A percentile compares a stretch with the other conserved stretches of the same genome.
Evolutionary conservation across 2,113 vertebrate species (phyloP).

Genomic region (Actenoides hombroni): DNA sequence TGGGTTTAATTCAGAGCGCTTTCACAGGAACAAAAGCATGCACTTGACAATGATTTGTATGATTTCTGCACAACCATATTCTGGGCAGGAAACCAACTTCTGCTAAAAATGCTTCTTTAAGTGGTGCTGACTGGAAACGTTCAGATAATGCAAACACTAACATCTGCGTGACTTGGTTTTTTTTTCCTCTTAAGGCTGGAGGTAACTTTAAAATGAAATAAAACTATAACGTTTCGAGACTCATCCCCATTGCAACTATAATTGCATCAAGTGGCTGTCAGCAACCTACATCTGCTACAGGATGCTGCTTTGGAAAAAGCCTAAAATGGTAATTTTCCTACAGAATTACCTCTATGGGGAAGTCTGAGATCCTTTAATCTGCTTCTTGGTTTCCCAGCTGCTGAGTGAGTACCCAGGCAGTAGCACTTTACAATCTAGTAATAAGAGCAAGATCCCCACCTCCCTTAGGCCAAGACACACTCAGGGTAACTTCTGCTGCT

Average conservation of each 20-base stretch:
- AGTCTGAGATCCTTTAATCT: neutral
- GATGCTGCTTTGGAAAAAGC: neutral
- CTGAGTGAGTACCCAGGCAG: neutral
- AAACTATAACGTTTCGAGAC: neutral
- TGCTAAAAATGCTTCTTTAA: neutral
- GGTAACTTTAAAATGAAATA: neutral
- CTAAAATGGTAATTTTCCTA: neutral
- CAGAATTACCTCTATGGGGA: neutral
- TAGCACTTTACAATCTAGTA: neutral
- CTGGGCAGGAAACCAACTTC: slow-evolving; percentile 17
- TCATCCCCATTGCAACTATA: neutral
- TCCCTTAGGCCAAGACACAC: rapidly evolving
- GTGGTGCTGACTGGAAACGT: neutral
- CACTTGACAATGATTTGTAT: slow-evolving; percentile 10
- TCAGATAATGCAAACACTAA: neutral
- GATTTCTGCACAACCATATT: neutral
- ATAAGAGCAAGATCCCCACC: neutral
- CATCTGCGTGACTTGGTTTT: neutral
- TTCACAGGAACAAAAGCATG: neutral
- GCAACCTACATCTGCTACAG: neutral
- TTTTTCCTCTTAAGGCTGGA: neutral
- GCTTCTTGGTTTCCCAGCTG: neutral
- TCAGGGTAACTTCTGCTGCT: neutral
- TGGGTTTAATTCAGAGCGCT: neutral
- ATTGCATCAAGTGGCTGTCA: neutral